phyloP scores from a whole-genome alignment of 2,113 vertebrate genomes.

The Pomatorhinus ruficollis region DNA sequence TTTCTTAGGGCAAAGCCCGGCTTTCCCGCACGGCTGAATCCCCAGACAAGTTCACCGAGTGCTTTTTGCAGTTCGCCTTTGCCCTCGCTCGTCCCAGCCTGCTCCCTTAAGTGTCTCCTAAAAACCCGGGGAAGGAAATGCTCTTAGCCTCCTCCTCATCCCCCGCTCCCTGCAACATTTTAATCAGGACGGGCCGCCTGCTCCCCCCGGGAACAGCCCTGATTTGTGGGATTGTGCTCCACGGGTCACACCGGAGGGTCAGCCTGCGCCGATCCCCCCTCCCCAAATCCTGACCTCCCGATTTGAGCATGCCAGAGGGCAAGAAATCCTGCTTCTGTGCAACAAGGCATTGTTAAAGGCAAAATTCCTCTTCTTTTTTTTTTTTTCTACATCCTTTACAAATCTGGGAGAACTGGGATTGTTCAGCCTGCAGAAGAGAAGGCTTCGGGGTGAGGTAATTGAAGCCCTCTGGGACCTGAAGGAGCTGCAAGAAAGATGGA shows the following conservation, averaged over 20 bases:
- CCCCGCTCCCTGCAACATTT: neutral
- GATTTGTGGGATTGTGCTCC: neutral
- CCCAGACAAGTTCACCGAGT: neutral
- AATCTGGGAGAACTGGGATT: neutral
- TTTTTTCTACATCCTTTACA: neutral
- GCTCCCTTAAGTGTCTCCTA: conserved; percentile 25
- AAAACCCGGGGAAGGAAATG: neutral
- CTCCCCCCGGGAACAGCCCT: neutral
- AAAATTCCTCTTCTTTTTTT: neutral
- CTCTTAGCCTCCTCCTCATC: neutral
- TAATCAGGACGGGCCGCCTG: neutral
- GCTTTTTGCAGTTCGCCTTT: neutral
- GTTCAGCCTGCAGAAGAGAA: neutral
- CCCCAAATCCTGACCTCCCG: neutral
- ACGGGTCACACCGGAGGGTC: neutral
- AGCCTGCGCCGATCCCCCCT: neutral
- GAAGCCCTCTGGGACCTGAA: neutral
- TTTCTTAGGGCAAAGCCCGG: neutral
- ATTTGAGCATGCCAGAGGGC: neutral
- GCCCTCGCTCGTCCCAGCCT: neutral
- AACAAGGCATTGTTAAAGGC: neutral
- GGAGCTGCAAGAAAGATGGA: neutral
- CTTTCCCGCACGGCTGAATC: neutral
- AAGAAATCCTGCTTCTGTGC: neutral
- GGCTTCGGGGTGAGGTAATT: neutral